phyloP scores from a whole-genome alignment of 2,888 invertebrate genomes.

The Hipparchia sbordonii region DNA sequence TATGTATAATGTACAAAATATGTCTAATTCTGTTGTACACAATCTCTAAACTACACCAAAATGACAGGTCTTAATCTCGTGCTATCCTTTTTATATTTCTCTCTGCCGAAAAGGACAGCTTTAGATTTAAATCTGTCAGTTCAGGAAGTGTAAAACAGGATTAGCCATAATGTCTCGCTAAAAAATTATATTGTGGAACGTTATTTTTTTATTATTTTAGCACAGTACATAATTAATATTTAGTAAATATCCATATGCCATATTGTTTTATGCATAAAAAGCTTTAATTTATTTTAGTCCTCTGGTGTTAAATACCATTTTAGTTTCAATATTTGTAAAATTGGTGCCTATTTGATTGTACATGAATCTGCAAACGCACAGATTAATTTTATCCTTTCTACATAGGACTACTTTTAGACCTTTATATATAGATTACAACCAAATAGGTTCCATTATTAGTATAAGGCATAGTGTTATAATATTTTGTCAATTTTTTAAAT shows the following conservation, averaged over 20 bases:
- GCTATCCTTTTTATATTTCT: too few relatives aligned
- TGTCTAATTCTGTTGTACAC: too few relatives aligned
- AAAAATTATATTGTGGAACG: too few relatives aligned
- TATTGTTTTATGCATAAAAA: constrained; percentile 16
- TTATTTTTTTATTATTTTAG: too few relatives aligned
- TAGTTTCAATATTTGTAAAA: neutral
- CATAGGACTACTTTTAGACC: neutral
- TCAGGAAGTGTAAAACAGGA: too few relatives aligned
- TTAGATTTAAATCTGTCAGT: too few relatives aligned
- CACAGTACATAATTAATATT: too few relatives aligned
- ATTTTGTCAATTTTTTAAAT: constrained; percentile 7
- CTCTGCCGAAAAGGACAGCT: too few relatives aligned
- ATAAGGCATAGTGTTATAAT: neutral
- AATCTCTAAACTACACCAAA: too few relatives aligned
- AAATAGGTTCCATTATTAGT: neutral
- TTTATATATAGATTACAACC: neutral
- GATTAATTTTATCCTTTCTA: too few relatives aligned
- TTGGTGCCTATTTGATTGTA: neutral
- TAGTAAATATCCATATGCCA: neutral
- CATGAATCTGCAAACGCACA: neutral
- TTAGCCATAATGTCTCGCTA: too few relatives aligned
- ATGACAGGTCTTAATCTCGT: too few relatives aligned
- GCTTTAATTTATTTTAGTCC: constrained; percentile 33
- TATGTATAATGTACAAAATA: neutral
- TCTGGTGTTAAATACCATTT: constrained; percentile 15